Percentiles rank a stretch among this genome's conserved stretches.
phyloP scores from a whole-genome alignment of 2,888 invertebrate species.

The Maniola hyperantus region DNA sequence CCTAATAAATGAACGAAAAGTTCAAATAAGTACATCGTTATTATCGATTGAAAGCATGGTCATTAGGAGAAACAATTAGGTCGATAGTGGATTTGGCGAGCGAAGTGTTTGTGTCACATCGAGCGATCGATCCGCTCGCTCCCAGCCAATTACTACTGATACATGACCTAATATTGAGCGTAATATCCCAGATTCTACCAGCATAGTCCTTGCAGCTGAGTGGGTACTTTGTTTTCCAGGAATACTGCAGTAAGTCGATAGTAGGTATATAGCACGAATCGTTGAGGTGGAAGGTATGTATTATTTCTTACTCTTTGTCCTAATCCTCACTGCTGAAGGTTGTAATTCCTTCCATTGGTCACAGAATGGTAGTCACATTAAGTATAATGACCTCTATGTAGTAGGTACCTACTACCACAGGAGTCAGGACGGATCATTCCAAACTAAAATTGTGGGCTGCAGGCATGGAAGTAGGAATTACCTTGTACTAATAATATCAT shows the following conservation, averaged over 20 bases:
- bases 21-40: constrained; percentile 58
- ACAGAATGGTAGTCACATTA: too few relatives aligned
- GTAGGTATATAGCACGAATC: background rate
- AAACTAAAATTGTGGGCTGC: too few relatives aligned
- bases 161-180: constrained; percentile 22
- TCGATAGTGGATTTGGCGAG: constrained; percentile 72
- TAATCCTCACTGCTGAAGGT: background rate
- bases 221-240: constrained; percentile 7
- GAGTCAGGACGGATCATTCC: too few relatives aligned
- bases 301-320: background rate
- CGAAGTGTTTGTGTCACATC: constrained; percentile 75
- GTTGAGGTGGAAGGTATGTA: background rate
- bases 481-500: too few relatives aligned
- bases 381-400: too few relatives aligned
- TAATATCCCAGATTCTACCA: constrained; percentile 10
- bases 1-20: constrained; percentile 50
- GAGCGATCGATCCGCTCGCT: constrained; percentile 50
- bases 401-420: too few relatives aligned
- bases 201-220: constrained; percentile 1
- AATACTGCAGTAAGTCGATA: background rate
- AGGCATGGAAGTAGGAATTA: too few relatives aligned
- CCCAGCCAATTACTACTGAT: constrained; percentile 26
- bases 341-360: background rate
- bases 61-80: constrained; percentile 77
- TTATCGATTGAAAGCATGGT: constrained; percentile 66